Base-by-base conservation (phyloP, 2,113 vertebrate genomes). In the Oncorhynchus mykiss region DNA sequence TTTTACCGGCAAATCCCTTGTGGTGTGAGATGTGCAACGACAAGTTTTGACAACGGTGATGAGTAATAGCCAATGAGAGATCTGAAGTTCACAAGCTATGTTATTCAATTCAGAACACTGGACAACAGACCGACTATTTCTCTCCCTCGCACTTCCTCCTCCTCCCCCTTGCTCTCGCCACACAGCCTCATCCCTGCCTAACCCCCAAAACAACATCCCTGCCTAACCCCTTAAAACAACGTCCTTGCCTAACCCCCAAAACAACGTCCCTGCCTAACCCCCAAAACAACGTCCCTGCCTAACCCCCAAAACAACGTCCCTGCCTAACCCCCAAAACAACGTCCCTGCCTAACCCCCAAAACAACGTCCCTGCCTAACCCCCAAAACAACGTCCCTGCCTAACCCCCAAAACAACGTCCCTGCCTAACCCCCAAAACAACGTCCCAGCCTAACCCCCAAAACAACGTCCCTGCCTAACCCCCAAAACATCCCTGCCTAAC, bases 61-160 rank as follows among this genome's bases (percentile, higher is more conserved):
- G 7, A 39, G 34, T 2, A 39, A 39, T 39, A 9, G 7, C 7
- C 34, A 39, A 39, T 39, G 34, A 39, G 34, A 39, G 34, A 8
- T 39, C 34, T 39, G 7, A 39, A 39, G 8, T 39, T 39, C 34
- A 39, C 34, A 8, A 39, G 34, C 34, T 9, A 39, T 39, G 34
- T 39, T 9, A 9, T 39, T 39, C 34, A 9, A 39, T 39, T 39
- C 34, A 39, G 8, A 39, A 39, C 6, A 34, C 7, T 7, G 45
- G 86, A 88, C 82, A 87, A 86, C 80, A 83, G 80, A 73, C 60
- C 77, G n/a, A 73, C 80, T 87, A 86, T 89, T 80, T 70, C 18
- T 67, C 75, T 31, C 34, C 8, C 34, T 39, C 7, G 0, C 34
- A 8, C 6, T 2, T 2, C 7, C 34, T 8, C 34, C 34, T 7